Conservation (phyloP, 2,888 invertebrate species). For the Cerastis rubricosa region DNA sequence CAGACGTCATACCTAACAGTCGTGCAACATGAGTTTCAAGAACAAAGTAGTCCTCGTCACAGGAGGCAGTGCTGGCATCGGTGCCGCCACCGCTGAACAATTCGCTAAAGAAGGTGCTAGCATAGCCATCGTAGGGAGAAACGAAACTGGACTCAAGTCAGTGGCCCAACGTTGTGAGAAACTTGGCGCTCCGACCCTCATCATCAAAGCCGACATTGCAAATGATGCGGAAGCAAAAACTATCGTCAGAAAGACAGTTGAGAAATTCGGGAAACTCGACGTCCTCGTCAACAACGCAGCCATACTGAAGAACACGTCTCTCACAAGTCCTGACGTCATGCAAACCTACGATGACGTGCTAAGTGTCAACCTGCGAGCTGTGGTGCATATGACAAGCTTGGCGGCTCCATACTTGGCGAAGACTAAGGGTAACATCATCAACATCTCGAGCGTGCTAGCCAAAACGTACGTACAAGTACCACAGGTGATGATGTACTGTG, state of each 20-base stretch:
- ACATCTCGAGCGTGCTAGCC: constrained; percentile 58
- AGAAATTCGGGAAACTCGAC: constrained; percentile 70
- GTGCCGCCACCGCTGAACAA: constrained; percentile 67
- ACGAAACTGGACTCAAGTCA: constrained; percentile 64
- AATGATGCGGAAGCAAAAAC: constrained; percentile 65
- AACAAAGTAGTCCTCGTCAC: constrained; percentile 74
- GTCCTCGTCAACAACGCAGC: constrained; percentile 76
- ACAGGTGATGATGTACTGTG: constrained; percentile 86
- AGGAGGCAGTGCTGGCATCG: constrained; percentile 72
- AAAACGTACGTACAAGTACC: constrained; percentile 10
- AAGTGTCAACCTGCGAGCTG: constrained; percentile 66
- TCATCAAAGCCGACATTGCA: constrained; percentile 70
- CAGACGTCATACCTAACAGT: constrained; percentile 1
- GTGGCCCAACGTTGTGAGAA: constrained; percentile 60
- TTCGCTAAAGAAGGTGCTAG: constrained; percentile 70
- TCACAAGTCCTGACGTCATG: constrained; percentile 63
- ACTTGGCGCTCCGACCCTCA: constrained; percentile 56
- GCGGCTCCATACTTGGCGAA: constrained; percentile 67
- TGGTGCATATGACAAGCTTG: constrained; percentile 62
- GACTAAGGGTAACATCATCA: constrained; percentile 66
- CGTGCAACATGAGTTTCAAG: constrained; percentile 66
- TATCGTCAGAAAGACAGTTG: constrained; percentile 65
- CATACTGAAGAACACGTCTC: constrained; percentile 31
- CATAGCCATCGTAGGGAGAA: constrained; percentile 70
- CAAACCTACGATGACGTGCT: constrained; percentile 67